A percentile compares a stretch with the other conserved stretches of the same genome.
These are phyloP conservation scores for Gymnogyps californianus DNA, from an alignment of 2,113 vertebrate genomes.

Conservation along the genomic window DNA sequence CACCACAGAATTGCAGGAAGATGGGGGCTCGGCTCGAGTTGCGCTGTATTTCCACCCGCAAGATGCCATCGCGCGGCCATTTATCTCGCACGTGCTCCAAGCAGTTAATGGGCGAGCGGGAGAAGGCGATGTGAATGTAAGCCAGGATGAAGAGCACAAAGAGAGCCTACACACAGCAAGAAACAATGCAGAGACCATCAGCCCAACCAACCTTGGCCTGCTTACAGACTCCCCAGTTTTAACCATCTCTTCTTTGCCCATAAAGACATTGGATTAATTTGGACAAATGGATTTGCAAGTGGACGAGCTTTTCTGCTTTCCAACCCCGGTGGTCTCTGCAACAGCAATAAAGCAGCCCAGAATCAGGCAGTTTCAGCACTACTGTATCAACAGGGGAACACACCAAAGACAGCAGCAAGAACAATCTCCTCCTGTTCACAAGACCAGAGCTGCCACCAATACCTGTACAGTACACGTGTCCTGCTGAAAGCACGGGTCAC, in stretches of 20 bases:
- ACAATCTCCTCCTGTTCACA: background rate
- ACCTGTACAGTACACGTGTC: rapidly evolving
- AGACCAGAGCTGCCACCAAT: background rate
- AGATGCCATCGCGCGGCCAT: conserved; percentile 92
- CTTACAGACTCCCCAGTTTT: background rate
- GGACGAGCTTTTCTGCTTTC: background rate
- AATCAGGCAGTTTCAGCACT: background rate
- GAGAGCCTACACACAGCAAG: conserved; percentile 77
- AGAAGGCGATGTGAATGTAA: conserved; percentile 98
- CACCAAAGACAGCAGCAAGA: background rate
- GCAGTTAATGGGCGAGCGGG: conserved; percentile 94
- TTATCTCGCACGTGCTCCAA: conserved; percentile 92
- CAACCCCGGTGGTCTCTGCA: background rate
- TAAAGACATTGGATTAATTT: rapidly evolving
- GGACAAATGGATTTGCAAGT: rapidly evolving
- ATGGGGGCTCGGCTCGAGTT: conserved; percentile 90
- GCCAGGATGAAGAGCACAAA: conserved; percentile 96
- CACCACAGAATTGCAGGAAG: conserved; percentile 89
- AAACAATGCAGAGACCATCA: background rate
- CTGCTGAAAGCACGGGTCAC: background rate
- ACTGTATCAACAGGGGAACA: rapidly evolving
- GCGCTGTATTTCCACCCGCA: conserved; percentile 92
- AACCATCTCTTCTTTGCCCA: background rate
- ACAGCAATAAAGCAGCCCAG: background rate
- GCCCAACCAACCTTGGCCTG: background rate